Evolutionary conservation across 2,888 invertebrate species (phyloP).

Genomic region (Cyrtodaria siliqua): DNA sequence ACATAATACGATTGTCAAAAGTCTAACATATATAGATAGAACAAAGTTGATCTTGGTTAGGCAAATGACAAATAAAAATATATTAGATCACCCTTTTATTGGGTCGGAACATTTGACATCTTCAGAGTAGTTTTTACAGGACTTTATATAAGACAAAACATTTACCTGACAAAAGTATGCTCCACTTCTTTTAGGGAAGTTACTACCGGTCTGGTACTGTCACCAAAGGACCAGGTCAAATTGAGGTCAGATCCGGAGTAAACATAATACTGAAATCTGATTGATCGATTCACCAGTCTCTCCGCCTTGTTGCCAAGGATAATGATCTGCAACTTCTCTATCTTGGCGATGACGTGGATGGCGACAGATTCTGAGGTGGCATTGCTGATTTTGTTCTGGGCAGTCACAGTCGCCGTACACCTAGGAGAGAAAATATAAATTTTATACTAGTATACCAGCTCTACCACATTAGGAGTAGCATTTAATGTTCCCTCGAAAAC

Average conservation of each 20-base stretch:
- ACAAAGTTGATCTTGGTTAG: too few relatives aligned
- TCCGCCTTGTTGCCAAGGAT: constrained; percentile 56
- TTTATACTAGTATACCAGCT: too few relatives aligned
- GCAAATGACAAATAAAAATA: too few relatives aligned
- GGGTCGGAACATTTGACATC: too few relatives aligned
- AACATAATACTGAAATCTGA: constrained; percentile 72
- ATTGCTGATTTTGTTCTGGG: constrained; percentile 77
- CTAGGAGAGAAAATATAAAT: constrained; percentile 65
- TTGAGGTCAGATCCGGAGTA: constrained; percentile 82
- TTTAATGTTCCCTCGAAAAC: too few relatives aligned
- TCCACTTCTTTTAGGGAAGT: constrained; percentile 38
- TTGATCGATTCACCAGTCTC: constrained; percentile 69
- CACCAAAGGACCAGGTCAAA: constrained; percentile 84
- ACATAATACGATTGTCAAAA: too few relatives aligned
- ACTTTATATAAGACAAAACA: too few relatives aligned
- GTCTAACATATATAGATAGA: too few relatives aligned
- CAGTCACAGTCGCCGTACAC: constrained; percentile 77
- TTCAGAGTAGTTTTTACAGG: too few relatives aligned
- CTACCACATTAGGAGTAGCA: too few relatives aligned
- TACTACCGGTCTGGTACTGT: constrained; percentile 68
- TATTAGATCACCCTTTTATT: too few relatives aligned
- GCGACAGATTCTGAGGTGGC: constrained; percentile 73
- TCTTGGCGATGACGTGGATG: constrained; percentile 73
- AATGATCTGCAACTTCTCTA: constrained; percentile 56
- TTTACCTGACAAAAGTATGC: constrained; percentile 73